Percentiles rank a stretch among this genome's conserved stretches.
Evolutionary conservation across 2,113 vertebrate genomes (phyloP).

Genomic region (Paramormyrops kingsleyae): DNA sequence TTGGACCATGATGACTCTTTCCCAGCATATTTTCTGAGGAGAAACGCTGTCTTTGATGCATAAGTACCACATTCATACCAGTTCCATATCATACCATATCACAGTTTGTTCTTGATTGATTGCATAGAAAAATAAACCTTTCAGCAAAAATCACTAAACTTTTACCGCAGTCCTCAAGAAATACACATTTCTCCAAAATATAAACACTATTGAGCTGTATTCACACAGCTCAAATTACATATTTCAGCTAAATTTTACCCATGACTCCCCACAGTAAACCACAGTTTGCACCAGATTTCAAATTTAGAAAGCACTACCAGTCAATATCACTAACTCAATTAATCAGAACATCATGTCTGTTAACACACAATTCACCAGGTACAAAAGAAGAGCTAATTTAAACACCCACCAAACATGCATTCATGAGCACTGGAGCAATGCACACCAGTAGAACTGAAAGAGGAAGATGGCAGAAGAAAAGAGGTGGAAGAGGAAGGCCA

Average conservation of each 20-base stretch:
- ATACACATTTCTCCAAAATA: background rate
- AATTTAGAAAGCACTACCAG: background rate
- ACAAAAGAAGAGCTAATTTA: background rate
- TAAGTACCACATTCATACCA: background rate
- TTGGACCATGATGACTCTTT: background rate
- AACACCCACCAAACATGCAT: background rate
- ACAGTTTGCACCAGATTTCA: background rate
- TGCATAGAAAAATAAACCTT: background rate
- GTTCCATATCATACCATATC: background rate
- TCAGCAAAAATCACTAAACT: background rate
- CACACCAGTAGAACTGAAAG: background rate
- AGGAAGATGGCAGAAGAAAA: background rate
- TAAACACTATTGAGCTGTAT: background rate
- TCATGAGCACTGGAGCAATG: background rate
- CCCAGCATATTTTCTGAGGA: background rate
- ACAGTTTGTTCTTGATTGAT: background rate
- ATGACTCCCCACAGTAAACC: background rate
- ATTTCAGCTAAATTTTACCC: background rate
- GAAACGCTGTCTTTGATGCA: background rate
- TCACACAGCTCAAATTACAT: background rate
- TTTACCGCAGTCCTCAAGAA: background rate
- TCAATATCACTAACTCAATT: background rate
- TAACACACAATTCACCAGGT: background rate
- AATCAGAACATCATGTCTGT: background rate
- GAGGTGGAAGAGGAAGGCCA: background rate